A percentile compares a stretch with the other conserved stretches of the same genome.
Evolutionary conservation across 2,797 vertebrate genomes (phyloP).

Genomic region (Microtus agrestis): DNA sequence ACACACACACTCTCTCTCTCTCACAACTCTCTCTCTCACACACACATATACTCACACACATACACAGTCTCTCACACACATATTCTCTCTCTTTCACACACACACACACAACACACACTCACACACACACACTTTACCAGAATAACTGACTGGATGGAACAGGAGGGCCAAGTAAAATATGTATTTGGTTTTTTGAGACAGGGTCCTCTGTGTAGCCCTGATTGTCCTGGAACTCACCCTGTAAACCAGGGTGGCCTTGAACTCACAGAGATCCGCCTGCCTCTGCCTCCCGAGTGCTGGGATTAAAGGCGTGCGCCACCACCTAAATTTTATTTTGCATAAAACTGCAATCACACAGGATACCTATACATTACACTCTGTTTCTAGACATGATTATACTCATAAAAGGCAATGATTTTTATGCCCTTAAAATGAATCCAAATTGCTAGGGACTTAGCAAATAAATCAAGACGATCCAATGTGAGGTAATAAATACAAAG

Average conservation of each 20-base stretch:
- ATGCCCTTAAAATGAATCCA: neutral
- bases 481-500: neutral
- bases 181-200: neutral
- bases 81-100: too few relatives aligned
- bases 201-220: too few relatives aligned
- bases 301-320: too few relatives aligned
- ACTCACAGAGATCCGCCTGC: too few relatives aligned
- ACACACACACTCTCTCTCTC: too few relatives aligned
- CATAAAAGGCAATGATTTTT: constrained; percentile 37
- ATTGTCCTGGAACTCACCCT: too few relatives aligned
- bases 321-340: constrained; percentile 20
- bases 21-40: too few relatives aligned
- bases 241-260: too few relatives aligned
- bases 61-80: neutral
- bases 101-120: neutral
- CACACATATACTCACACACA: neutral
- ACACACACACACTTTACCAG: neutral
- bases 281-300: too few relatives aligned
- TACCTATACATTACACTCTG: neutral
- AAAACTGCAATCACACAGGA: neutral
- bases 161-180: neutral
- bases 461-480: constrained; percentile 10
- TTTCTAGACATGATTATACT: constrained; percentile 10
- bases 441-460: neutral
- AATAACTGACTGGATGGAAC: neutral